Conservation (phyloP, 2,888 invertebrate species). For the Cynaeus angustus region DNA sequence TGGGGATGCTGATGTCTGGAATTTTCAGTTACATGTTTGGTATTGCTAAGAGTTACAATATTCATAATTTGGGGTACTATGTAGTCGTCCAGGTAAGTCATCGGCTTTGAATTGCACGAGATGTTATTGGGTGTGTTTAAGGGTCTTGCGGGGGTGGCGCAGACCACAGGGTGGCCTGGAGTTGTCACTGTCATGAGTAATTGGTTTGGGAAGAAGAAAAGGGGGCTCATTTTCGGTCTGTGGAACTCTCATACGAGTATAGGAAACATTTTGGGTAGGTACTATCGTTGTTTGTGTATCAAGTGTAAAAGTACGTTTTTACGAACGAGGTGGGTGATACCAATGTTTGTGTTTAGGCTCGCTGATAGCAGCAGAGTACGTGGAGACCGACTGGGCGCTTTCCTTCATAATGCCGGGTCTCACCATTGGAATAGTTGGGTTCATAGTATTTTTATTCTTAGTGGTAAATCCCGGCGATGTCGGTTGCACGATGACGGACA, state of each 20-base stretch:
- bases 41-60: slow-evolving; percentile 84
- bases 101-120: no score
- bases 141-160: slow-evolving; percentile 88
- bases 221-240: slow-evolving; percentile 93
- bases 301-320: no score
- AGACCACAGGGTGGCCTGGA: slow-evolving; percentile 98
- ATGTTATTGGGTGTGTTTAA: slow-evolving; percentile 64
- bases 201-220: slow-evolving; percentile 95
- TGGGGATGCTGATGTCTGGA: slow-evolving; percentile 93
- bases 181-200: slow-evolving; percentile 95
- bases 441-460: slow-evolving; percentile 87
- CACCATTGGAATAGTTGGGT: slow-evolving; percentile 82
- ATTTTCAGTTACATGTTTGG: slow-evolving; percentile 92
- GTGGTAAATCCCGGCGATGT: slow-evolving; percentile 88
- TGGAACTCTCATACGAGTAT: slow-evolving; percentile 99
- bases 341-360: no score
- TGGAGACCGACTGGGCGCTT: slow-evolving; percentile 90
- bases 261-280: slow-evolving; percentile 90
- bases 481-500: slow-evolving; percentile 69
- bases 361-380: slow-evolving; percentile 90
- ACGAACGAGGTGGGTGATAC: no score
- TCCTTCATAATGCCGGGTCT: slow-evolving; percentile 94
- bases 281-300: not conserved
- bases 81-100: slow-evolving; percentile 83
- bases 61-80: slow-evolving; percentile 90